Evolutionary conservation across 2,888 invertebrate genomes (phyloP), one percentile per base, ranked within the genome.

Genomic region (Himalopsyche kuldschensis): DNA sequence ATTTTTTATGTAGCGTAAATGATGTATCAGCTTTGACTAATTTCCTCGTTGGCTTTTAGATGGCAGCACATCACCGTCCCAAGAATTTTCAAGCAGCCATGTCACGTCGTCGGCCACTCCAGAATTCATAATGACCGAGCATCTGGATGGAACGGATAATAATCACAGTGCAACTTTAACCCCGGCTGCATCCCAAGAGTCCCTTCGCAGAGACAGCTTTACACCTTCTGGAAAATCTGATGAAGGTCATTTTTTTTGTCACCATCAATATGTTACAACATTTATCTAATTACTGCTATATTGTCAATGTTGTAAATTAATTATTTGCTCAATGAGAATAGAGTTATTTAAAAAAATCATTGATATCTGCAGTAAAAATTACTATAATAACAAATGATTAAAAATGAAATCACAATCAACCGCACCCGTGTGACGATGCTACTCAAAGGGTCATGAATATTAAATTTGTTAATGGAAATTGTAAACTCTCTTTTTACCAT

Each of bases 121-220:
- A 3, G 86, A 86, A 78, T 86, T 86, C 82, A 77, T 84, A 75
- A 85, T 86, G 86, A 85, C 86, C 6, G 84, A 86, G 79, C 82
- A 85, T 55, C 55, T 83, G 69, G 84, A 85, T 41, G 78, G 76
- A 47, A 32, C 78, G 17, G 80, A 79, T 17, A 79, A 75, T 48
- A 32, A 78, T 4, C 78, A 47, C 10, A 10, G 55, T n/a, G 20
- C 31, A 75, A 15, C 63, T 69, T 31, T 80, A n/a, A 84, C 84
- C 4, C 82, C 82, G 20, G 80, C 84, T 3, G 82, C 79, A 15
- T 84, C 84, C 20, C 84, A 84, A 27, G 84, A 84, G 27, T 84
- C 78, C 6, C 75, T 83, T n/a, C 69, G 27, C 27, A 55, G 41
- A 69, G 80, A 83, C 27, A 41, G 32, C 20, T 46, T n/a, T n/a